Conservation (phyloP, 2,888 invertebrate genomes). For the Callyntrura guangdongensis region DNA sequence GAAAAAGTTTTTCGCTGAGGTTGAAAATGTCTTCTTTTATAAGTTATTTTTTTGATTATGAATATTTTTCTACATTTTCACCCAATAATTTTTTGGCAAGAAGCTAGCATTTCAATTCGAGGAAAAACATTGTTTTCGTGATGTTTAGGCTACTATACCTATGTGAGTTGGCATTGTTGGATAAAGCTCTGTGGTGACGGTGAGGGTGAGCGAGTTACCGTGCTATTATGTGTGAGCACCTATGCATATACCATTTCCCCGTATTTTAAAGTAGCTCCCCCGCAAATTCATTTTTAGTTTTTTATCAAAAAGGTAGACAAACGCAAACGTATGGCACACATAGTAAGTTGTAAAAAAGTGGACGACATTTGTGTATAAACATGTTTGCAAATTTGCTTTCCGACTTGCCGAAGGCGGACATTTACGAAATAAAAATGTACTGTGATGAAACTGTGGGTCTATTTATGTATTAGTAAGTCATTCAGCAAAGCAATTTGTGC, state of each 20-base stretch:
- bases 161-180: too few species aligned
- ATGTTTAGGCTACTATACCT: neutral
- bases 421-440: slow-evolving; percentile 32
- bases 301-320: neutral
- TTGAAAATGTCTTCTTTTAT: slow-evolving; percentile 37
- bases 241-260: too few species aligned
- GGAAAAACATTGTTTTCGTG: neutral
- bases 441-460: neutral
- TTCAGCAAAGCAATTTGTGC: neutral
- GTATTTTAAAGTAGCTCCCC: neutral
- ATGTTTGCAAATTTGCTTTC: neutral
- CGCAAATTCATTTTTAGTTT: slow-evolving; percentile 9
- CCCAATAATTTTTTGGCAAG: slow-evolving; percentile 65
- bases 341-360: neutral
- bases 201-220: too few species aligned
- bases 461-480: neutral
- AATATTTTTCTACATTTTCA: slow-evolving; percentile 53
- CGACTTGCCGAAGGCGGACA: slow-evolving; percentile 28
- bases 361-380: neutral
- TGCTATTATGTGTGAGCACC: too few species aligned
- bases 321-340: too few species aligned
- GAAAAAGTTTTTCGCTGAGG: slow-evolving; percentile 15
- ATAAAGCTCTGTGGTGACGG: too few species aligned
- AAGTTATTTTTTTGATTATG: slow-evolving; percentile 66
- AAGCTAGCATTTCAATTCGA: slow-evolving; percentile 55